These are phyloP conservation scores for Elephas maximus DNA, from an alignment of 2,113 vertebrate genomes.

Conservation along the genomic window DNA sequence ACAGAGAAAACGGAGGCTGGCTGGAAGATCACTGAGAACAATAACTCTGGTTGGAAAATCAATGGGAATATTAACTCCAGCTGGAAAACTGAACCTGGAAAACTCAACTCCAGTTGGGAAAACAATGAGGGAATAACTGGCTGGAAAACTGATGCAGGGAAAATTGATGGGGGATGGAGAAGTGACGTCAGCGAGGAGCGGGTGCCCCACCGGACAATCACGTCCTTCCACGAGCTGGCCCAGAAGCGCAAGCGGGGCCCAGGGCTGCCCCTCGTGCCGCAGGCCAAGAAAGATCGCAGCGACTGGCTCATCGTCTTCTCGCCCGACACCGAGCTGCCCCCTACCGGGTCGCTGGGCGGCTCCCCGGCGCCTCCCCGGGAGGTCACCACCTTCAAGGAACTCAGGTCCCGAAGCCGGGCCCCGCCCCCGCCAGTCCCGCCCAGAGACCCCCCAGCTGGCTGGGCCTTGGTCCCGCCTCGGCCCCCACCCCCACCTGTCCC, in stretches of 20 bases:
- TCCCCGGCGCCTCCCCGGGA: constrained; percentile 86
- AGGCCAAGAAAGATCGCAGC: constrained; percentile 91
- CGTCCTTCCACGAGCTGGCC: constrained; percentile 96
- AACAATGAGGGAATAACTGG: not conserved
- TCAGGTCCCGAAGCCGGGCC: constrained; percentile 90
- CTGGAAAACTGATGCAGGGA: constrained; percentile 59
- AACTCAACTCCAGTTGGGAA: constrained; percentile 49
- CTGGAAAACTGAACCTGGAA: constrained; percentile 62
- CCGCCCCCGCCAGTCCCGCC: constrained; percentile 80
- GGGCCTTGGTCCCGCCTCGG: constrained; percentile 74
- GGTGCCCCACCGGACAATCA: constrained; percentile 87
- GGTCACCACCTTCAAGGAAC: constrained; percentile 96
- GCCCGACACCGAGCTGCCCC: constrained; percentile 92
- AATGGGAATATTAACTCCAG: constrained; percentile 22
- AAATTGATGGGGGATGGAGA: constrained; percentile 63
- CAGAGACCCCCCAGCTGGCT: constrained; percentile 51
- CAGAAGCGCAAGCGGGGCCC: constrained; percentile 90
- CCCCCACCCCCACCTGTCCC: constrained; percentile 88
- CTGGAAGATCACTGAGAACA: constrained; percentile 71
- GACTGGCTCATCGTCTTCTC: constrained; percentile 98
- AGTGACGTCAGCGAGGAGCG: constrained; percentile 82
- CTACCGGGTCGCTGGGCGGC: constrained; percentile 79
- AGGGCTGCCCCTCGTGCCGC: constrained; percentile 76
- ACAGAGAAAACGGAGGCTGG: constrained; percentile 47
- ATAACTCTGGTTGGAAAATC: constrained; percentile 55